These are phyloP conservation scores for Drosophila melanogaster DNA, from an alignment of 1,140 invertebrate genomes.

Conservation along the genomic window Release_6_plus_ISO1_MT NT_037436.4:7308501-7309000, in stretches of 20 bases:
- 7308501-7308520: slow-evolving; percentile 14
- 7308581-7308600: slow-evolving; percentile 14
- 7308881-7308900: slow-evolving; percentile 80
- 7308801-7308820: slow-evolving; percentile 66
- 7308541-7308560: slow-evolving; percentile 17
- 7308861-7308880: slow-evolving; percentile 79
- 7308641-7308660: slow-evolving; percentile 39
- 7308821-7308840: slow-evolving; percentile 28
- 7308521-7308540: slow-evolving; percentile 30
- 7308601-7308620: slow-evolving; percentile 35
- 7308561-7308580: slow-evolving; percentile 31
- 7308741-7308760: slow-evolving; percentile 20
- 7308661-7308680: slow-evolving; percentile 27
- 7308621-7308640: slow-evolving; percentile 57
- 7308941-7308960: neutral
- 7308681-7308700: slow-evolving; percentile 6
- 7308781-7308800: slow-evolving; percentile 72
- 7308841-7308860: slow-evolving; percentile 72
- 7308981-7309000: slow-evolving; percentile 69
- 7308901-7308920: slow-evolving; percentile 75
- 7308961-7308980: neutral
- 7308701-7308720: neutral
- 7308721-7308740: slow-evolving; percentile 60
- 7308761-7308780: slow-evolving; percentile 19
- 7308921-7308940: slow-evolving; percentile 40